Conservation (phyloP, 2,888 invertebrate species). For the Lymantria dispar region DNA sequence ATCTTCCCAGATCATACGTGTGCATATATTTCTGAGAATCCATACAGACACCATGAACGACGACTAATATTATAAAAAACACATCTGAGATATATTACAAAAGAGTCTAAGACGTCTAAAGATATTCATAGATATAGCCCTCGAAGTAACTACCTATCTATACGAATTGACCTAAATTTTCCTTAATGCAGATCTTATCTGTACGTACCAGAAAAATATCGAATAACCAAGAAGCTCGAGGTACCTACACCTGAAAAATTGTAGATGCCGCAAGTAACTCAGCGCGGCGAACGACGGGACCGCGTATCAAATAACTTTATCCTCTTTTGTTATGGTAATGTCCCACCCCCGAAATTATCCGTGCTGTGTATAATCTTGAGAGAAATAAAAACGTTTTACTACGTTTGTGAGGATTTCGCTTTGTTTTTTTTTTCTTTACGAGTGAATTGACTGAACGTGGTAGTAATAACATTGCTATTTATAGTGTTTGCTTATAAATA, state of each 20-base stretch:
- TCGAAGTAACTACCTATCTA: not conserved
- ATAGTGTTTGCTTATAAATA: slow-evolving; percentile 1
- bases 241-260: slow-evolving; percentile 56
- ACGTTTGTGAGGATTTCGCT: slow-evolving; percentile 14
- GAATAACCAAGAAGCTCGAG: slow-evolving; percentile 39
- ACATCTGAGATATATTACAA: too few species aligned
- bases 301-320: slow-evolving; percentile 72
- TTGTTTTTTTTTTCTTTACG: slow-evolving; percentile 8
- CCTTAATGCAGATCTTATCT: not conserved
- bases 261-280: slow-evolving; percentile 48
- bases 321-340: slow-evolving; percentile 76
- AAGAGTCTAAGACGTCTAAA: not conserved
- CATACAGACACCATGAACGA: too few species aligned
- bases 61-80: too few species aligned
- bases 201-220: slow-evolving; percentile 7
- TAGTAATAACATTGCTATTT: slow-evolving; percentile 19
- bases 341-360: slow-evolving; percentile 60
- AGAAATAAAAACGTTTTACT: slow-evolving; percentile 44
- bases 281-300: slow-evolving; percentile 24
- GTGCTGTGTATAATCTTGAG: slow-evolving; percentile 57
- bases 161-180: slow-evolving; percentile 14
- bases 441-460: slow-evolving; percentile 11
- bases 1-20: too few species aligned
- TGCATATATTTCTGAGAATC: too few species aligned
- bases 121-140: not conserved